These are phyloP conservation scores for Masticophis lateralis DNA, from an alignment of 2,797 vertebrate genomes.

Conservation along the genomic window DNA sequence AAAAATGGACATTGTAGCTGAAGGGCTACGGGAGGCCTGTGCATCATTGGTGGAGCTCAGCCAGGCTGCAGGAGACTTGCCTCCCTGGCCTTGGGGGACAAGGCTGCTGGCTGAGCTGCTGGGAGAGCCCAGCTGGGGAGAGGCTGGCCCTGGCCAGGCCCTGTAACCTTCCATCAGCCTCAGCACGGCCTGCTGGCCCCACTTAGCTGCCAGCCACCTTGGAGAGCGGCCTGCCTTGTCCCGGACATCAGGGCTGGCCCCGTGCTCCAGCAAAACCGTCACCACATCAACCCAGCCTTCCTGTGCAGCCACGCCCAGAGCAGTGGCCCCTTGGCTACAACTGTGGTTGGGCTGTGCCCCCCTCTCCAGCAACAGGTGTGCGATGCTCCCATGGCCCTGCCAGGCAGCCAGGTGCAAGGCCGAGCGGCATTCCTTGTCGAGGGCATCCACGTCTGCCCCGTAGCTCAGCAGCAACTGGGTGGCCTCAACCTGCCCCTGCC, in stretches of 20 bases:
- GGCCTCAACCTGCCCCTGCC: constrained; percentile 73
- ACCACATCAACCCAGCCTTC: constrained; percentile 76
- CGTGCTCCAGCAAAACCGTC: constrained; percentile 73
- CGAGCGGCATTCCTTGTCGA: constrained; percentile 74
- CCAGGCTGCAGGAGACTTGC: constrained; percentile 65
- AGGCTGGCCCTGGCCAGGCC: constrained; percentile 54
- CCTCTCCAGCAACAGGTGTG: constrained; percentile 66
- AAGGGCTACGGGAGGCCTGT: constrained; percentile 39
- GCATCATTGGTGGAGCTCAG: constrained; percentile 80
- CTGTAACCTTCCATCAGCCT: constrained; percentile 74
- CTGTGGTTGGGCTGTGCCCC: constrained; percentile 70
- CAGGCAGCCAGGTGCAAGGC: constrained; percentile 81
- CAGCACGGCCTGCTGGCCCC: constrained; percentile 72
- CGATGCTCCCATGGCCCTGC: constrained; percentile 70
- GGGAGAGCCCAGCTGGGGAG: background rate
- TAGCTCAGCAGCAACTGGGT: constrained; percentile 71
- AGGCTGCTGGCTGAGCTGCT: constrained; percentile 48
- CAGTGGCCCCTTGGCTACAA: constrained; percentile 78
- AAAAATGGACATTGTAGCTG: constrained; percentile 68
- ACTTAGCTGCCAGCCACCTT: constrained; percentile 76
- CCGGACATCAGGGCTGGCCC: constrained; percentile 73
- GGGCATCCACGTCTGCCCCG: constrained; percentile 75
- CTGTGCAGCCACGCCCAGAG: constrained; percentile 79
- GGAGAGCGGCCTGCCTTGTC: constrained; percentile 79
- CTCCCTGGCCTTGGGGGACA: constrained; percentile 64